Evolutionary conservation across 2,797 vertebrate species (phyloP), one percentile per base, ranked within the genome.

Genomic region (Phrynocephalus guinanensis): DNA sequence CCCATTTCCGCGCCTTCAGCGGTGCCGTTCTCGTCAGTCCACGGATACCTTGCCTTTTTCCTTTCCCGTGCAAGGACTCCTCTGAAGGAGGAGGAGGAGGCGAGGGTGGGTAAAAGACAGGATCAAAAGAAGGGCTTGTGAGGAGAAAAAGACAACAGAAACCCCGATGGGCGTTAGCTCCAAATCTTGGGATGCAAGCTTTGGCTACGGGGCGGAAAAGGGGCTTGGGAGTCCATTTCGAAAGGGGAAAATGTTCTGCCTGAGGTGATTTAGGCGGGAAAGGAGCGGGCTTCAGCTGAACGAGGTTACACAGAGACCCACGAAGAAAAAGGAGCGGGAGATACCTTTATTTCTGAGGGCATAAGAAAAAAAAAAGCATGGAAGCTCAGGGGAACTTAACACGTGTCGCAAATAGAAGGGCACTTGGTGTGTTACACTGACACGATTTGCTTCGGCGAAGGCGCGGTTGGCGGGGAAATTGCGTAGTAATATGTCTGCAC

Each of bases 261-360:
- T 88, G 77, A 88, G 83, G 87, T 88, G 63, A 80, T 81, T 88
- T 80, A 28, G 87, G 83, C 77, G 82, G 87, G 87, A 84, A 88
- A 80, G 15, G 7, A 1, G 26, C 2, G 3, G 52, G 52, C 26
- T 6, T 60, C 26, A 72, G 28, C 26, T 13, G 63, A 24, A 3
- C 22, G 13, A 15, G 0, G 56, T 56, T 56, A 68, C 16, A 8
- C 63, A 24, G 9, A 20, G 8, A 26, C 11, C 1, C 4, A 9
- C 6, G 8, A 2, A 15, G 22, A 7, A 26, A 52, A 13, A 28
- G 26, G 66, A 8, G n/a, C 38, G n/a, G n/a, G 1, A 11, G 71
- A 3, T 15, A 24, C 22, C 8, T 18, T 18, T 22, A 18, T 80
- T 24, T 38, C 22, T 75, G 15, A 48, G 3, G n/a, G 48, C 10